Conservation (phyloP, 2,113 vertebrate genomes). For the Oceanodroma tethys region DNA sequence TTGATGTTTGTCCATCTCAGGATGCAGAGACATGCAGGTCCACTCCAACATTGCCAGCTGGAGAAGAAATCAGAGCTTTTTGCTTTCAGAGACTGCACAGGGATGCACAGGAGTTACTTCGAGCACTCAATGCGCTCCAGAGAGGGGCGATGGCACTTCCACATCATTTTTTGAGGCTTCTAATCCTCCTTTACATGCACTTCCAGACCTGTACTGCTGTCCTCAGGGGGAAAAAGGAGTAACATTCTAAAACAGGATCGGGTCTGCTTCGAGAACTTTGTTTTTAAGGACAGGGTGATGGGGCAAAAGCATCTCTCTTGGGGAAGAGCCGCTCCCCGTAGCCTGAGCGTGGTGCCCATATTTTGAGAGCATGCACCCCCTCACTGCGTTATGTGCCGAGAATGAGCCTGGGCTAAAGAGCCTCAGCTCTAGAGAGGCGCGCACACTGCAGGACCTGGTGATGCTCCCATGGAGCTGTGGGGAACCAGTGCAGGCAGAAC, state of each 20-base stretch:
- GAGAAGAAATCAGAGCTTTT: neutral
- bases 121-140: neutral
- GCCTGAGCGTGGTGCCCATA: fast-evolving
- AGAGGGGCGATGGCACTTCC: neutral
- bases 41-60: neutral
- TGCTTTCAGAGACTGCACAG: neutral
- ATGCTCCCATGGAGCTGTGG: neutral
- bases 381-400: neutral
- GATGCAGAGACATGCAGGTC: neutral
- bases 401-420: neutral
- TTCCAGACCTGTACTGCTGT: neutral
- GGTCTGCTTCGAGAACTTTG: neutral
- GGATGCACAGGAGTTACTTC: neutral
- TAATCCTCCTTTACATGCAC: neutral
- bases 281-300: neutral
- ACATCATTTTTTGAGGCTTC: neutral
- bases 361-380: neutral
- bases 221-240: neutral
- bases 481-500: neutral
- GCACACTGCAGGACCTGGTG: neutral
- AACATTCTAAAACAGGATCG: neutral
- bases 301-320: neutral
- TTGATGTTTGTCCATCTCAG: neutral
- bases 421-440: fast-evolving
- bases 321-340: fast-evolving